phyloP scores from a whole-genome alignment of 30 jellyfish, hydroid and myxozoan species.

The Mastigias papua region DNA sequence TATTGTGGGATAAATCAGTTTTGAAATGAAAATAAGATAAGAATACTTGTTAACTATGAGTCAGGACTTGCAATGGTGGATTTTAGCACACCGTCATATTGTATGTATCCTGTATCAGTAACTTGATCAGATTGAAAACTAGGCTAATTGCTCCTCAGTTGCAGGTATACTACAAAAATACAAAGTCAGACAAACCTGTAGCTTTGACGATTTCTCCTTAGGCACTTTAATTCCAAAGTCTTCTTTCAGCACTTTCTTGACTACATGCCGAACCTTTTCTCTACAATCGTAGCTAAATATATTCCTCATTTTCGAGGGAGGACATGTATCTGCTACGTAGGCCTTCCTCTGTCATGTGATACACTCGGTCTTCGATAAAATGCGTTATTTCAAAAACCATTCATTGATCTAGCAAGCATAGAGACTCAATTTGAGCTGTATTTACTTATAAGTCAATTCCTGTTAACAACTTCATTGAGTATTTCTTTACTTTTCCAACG shows the following conservation, averaged over 20 bases:
- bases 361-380: neutral
- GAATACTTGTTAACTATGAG: too few relatives aligned
- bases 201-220: conserved; percentile 81
- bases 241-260: conserved; percentile 82
- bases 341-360: conserved; percentile 54
- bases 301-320: conserved; percentile 73
- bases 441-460: neutral
- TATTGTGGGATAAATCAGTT: too few relatives aligned
- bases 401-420: neutral
- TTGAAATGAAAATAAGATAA: too few relatives aligned
- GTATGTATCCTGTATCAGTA: neutral
- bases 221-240: conserved; percentile 89
- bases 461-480: neutral
- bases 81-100: neutral
- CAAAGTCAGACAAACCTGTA: conserved; percentile 34
- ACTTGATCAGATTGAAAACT: neutral
- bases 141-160: neutral
- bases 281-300: conserved; percentile 89
- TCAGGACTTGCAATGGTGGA: too few relatives aligned
- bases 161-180: neutral
- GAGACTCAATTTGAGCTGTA: neutral
- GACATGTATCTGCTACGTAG: conserved; percentile 9
- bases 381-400: neutral
- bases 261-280: conserved; percentile 87
- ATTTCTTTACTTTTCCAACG: neutral